A percentile compares a stretch with the other conserved stretches of the same genome.
phyloP scores from a whole-genome alignment of 64 coral and sea anemone species.

The Stichodactyla helianthus region DNA sequence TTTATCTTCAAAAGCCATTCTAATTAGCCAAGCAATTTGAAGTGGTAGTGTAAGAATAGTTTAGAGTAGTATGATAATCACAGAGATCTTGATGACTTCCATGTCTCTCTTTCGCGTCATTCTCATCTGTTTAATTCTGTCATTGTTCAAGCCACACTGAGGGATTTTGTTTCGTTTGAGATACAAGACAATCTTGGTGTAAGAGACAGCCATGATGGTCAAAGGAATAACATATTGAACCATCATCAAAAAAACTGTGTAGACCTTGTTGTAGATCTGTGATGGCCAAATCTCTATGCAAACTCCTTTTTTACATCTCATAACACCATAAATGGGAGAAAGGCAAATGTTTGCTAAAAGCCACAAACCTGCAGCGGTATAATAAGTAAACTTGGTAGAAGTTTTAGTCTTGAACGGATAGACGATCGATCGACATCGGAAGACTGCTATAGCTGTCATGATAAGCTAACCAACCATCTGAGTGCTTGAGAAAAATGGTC shows the following conservation, averaged over 20 bases:
- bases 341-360: not conserved
- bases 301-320: too few relatives aligned
- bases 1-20: not conserved
- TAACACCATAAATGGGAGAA: not conserved
- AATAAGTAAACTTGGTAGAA: not conserved
- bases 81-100: not conserved
- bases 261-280: too few relatives aligned
- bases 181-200: conserved; percentile 2
- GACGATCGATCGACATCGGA: not conserved
- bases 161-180: not conserved
- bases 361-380: not conserved
- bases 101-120: not conserved
- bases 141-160: not conserved
- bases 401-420: not conserved
- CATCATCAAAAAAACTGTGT: too few relatives aligned
- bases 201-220: not conserved
- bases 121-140: not conserved
- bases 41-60: not conserved
- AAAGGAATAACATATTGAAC: too few relatives aligned
- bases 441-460: not conserved
- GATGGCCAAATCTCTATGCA: too few relatives aligned
- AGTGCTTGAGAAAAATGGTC: not conserved
- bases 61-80: not conserved
- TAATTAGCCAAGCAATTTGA: not conserved
- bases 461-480: not conserved